Evolutionary conservation across 2,797 vertebrate genomes (phyloP).

Genomic region (Epinephelus awoara): DNA sequence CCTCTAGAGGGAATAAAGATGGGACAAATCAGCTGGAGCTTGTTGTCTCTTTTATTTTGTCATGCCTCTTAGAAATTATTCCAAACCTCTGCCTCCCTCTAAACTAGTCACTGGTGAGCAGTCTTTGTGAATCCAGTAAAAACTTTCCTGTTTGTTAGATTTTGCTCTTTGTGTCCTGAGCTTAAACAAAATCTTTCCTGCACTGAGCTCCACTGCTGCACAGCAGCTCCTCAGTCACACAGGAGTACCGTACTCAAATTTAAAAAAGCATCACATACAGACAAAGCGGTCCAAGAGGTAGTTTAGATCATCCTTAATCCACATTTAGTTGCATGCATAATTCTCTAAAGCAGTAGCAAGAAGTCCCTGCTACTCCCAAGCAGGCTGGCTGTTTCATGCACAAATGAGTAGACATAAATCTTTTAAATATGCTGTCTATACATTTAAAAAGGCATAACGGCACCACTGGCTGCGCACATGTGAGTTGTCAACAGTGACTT

Average conservation of each 20-base stretch:
- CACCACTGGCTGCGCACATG: too few species aligned
- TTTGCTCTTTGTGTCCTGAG: slow-evolving; percentile 13
- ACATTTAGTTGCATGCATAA: not conserved
- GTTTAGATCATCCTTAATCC: not conserved
- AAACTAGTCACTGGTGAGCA: slow-evolving; percentile 14
- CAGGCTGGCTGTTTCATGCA: not conserved
- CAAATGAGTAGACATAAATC: not conserved
- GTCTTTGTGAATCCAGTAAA: slow-evolving; percentile 13
- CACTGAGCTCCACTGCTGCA: not conserved
- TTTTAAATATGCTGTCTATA: not conserved
- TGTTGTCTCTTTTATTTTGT: slow-evolving; percentile 9
- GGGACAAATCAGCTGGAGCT: not conserved
- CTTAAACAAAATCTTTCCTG: not conserved
- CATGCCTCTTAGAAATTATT: slow-evolving; percentile 10
- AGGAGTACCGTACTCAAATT: too few species aligned
- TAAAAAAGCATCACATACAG: not conserved
- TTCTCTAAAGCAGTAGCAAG: not conserved
- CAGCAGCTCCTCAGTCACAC: not conserved
- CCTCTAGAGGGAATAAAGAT: slow-evolving; percentile 16
- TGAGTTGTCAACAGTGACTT: too few species aligned
- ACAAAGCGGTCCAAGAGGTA: not conserved
- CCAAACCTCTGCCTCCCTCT: slow-evolving; percentile 27
- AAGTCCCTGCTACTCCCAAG: not conserved
- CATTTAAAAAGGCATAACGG: too few species aligned
- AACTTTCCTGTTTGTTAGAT: not conserved